These are phyloP conservation scores for Himalopsyche japonica DNA, from an alignment of 2,888 invertebrate genomes.

Conservation along the genomic window DNA sequence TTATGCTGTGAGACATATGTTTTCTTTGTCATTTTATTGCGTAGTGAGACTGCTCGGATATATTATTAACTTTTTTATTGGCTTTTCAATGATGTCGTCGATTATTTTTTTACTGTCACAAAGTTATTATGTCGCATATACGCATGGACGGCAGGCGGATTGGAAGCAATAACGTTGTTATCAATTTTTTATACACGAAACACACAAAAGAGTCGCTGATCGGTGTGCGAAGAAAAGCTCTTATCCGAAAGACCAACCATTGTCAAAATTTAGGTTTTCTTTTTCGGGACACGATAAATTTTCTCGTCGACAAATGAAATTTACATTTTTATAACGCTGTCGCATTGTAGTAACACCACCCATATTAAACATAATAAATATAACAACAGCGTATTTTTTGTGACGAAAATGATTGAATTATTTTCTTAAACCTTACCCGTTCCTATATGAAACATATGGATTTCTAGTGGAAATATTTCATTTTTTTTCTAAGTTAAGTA, in stretches of 20 bases:
- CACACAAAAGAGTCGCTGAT: not conserved
- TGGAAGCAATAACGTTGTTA: not conserved
- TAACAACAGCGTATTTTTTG: no score
- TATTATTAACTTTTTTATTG: not conserved
- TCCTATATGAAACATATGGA: no score
- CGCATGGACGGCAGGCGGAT: not conserved
- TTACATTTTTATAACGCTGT: not conserved
- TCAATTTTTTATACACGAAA: not conserved
- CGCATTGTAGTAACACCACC: not conserved
- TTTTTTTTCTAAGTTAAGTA: no score
- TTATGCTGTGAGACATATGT: no score
- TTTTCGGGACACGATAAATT: not conserved
- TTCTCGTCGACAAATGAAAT: not conserved
- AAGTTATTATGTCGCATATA: not conserved
- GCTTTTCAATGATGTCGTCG: not conserved
- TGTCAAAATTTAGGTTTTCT: not conserved
- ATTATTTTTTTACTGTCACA: not conserved
- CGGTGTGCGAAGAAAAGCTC: not conserved
- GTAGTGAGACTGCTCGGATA: no score
- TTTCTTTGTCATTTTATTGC: no score
- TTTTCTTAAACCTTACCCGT: no score
- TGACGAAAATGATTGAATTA: no score
- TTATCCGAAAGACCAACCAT: not conserved
- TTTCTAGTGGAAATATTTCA: no score
- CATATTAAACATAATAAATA: not conserved